phyloP scores from a whole-genome alignment of 2,113 vertebrate species.

The Strigops habroptila region DNA sequence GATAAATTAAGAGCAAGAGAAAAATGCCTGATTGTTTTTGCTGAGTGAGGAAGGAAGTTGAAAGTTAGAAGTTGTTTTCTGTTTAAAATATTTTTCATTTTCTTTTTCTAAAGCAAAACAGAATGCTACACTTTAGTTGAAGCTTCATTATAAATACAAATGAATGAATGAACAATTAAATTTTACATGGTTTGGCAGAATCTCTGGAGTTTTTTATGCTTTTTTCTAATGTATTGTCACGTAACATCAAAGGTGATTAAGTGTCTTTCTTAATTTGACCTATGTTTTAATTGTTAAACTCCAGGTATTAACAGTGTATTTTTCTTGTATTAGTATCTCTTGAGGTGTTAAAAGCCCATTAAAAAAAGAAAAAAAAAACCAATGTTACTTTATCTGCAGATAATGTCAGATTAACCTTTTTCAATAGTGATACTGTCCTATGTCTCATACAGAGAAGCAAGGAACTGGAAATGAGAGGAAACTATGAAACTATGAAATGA shows the following conservation, averaged over 20 bases:
- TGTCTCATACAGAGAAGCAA: neutral
- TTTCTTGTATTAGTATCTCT: neutral
- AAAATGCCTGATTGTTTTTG: neutral
- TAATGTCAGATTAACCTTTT: neutral
- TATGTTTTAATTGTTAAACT: neutral
- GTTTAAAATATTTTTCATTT: neutral
- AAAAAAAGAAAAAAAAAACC: neutral
- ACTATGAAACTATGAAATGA: neutral
- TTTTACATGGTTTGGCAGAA: neutral
- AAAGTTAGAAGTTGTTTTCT: neutral
- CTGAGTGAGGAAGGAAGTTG: neutral
- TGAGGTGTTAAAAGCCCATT: neutral
- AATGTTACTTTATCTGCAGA: neutral
- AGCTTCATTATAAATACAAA: neutral
- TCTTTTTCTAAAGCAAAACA: neutral
- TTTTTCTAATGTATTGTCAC: neutral
- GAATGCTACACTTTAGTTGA: neutral
- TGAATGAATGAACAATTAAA: neutral
- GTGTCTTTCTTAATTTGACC: neutral
- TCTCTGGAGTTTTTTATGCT: neutral
- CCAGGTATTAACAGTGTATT: neutral
- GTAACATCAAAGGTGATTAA: neutral
- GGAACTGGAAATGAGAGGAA: neutral
- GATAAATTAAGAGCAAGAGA: neutral
- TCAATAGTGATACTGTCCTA: neutral